A percentile compares a stretch with the other conserved stretches of the same genome.
Conservation (phyloP, 2,888 invertebrate genomes). For the Thalpophila matura region DNA sequence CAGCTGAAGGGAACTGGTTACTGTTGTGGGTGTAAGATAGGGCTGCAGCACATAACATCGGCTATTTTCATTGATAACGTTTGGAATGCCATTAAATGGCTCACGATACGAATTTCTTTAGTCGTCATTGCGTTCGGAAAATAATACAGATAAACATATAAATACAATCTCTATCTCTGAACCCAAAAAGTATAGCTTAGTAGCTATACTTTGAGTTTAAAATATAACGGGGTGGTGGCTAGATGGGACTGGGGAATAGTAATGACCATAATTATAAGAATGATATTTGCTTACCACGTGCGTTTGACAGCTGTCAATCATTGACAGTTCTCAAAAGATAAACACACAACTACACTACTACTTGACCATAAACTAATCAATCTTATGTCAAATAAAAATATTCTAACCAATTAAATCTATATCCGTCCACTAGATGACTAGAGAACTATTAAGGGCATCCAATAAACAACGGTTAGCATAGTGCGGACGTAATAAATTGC, state of each 20-base stretch:
- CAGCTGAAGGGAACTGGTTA: constrained; percentile 20
- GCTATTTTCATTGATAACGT: not conserved
- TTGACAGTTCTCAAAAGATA: not conserved
- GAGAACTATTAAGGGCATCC: constrained; percentile 44
- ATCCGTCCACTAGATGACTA: constrained; percentile 36
- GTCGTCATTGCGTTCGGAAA: not conserved
- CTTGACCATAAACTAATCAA: constrained; percentile 17
- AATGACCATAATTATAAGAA: too few relatives aligned
- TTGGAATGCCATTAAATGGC: constrained; percentile 9
- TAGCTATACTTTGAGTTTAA: too few relatives aligned
- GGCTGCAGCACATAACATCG: constrained; percentile 8
- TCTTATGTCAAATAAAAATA: constrained; percentile 39
- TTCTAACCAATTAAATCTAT: constrained; percentile 38
- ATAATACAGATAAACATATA: not conserved
- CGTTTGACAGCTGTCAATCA: constrained; percentile 24
- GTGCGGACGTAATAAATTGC: constrained; percentile 68
- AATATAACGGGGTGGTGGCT: too few relatives aligned
- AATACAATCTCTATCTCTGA: too few relatives aligned
- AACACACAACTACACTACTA: not conserved
- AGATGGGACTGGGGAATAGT: too few relatives aligned
- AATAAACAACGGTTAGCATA: constrained; percentile 53
- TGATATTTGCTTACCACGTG: not conserved
- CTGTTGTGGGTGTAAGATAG: constrained; percentile 25
- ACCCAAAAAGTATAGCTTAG: too few relatives aligned
- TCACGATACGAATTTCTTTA: not conserved